These are phyloP conservation scores for Stenodera caucasica DNA, from an alignment of 2,888 invertebrate genomes.

Conservation along the genomic window DNA sequence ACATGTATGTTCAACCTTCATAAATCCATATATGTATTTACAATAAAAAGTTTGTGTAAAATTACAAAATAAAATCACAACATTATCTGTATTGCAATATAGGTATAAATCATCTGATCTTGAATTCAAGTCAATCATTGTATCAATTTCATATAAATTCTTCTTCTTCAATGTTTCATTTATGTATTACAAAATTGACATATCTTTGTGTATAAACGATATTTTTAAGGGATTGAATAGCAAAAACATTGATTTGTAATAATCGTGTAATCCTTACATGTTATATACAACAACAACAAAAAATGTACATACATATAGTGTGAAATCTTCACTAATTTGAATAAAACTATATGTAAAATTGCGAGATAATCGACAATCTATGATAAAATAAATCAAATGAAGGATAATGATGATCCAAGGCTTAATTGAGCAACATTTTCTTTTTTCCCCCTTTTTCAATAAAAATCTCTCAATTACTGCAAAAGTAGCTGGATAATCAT, in stretches of 20 bases:
- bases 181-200: conserved; percentile 3
- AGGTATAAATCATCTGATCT: background rate
- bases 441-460: too few relatives aligned
- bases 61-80: background rate
- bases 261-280: background rate
- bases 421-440: background rate
- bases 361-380: background rate
- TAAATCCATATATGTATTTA: background rate
- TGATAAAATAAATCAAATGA: background rate
- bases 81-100: background rate
- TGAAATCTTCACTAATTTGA: background rate
- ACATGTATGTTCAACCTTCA: background rate
- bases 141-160: background rate
- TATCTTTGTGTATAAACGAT: background rate
- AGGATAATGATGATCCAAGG: conserved; percentile 1
- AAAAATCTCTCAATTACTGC: too few relatives aligned
- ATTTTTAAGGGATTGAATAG: background rate
- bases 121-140: background rate
- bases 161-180: background rate
- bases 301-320: background rate
- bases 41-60: background rate
- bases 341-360: background rate
- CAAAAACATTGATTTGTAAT: background rate
- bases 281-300: background rate
- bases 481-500: background rate